phyloP scores from a whole-genome alignment of 2,888 invertebrate species.

The Himalopsyche kuldschensis region DNA sequence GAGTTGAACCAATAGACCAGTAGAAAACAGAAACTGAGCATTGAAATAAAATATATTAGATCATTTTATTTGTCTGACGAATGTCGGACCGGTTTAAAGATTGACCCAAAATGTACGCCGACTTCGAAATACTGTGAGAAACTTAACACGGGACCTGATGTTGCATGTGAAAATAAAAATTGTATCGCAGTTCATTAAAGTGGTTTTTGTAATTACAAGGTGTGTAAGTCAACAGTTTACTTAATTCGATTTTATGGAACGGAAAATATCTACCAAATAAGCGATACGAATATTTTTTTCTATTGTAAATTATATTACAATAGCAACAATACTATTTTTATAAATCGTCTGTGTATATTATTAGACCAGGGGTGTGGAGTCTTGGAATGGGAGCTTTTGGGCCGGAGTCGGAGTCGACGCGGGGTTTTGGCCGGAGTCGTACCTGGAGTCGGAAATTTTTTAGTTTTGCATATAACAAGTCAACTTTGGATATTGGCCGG shows the following conservation, averaged over 20 bases:
- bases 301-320: no score
- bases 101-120: not conserved
- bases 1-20: no score
- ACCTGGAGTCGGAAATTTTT: no score
- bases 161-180: not conserved
- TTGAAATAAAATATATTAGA: not conserved
- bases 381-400: no score
- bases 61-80: not conserved
- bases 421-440: no score
- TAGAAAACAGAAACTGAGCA: not conserved
- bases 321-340: no score
- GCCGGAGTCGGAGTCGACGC: no score
- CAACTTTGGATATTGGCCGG: no score
- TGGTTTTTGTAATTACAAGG: not conserved
- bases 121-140: slow-evolving; percentile 2
- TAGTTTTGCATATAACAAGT: no score
- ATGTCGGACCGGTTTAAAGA: not conserved
- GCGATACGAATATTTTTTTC: not conserved
- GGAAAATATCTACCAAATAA: not conserved
- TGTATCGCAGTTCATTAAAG: not conserved
- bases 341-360: no score
- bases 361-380: no score
- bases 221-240: not conserved
- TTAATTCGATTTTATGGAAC: not conserved
- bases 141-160: not conserved